A percentile compares a stretch with the other conserved stretches of the same genome.
Conservation (phyloP, 2,113 vertebrate genomes). For the Rhinoptilus africanus region DNA sequence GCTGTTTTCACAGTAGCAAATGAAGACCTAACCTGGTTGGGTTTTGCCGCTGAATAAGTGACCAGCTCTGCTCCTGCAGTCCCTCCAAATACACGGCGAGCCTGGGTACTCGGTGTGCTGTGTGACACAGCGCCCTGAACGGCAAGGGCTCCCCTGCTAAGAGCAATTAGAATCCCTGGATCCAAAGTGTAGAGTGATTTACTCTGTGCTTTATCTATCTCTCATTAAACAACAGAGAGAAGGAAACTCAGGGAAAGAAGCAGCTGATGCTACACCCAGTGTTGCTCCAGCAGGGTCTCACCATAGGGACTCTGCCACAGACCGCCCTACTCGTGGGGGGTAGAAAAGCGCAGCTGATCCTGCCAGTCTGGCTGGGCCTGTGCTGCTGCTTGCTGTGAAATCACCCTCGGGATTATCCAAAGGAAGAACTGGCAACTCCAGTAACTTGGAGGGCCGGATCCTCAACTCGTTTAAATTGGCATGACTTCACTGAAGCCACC, state of each 20-base stretch:
- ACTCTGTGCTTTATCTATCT: background rate
- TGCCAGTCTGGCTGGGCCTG: conserved; percentile 60
- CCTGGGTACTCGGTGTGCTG: background rate
- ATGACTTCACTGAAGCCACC: conserved; percentile 47
- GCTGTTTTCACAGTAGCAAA: background rate
- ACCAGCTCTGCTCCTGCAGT: background rate
- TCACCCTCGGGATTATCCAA: conserved; percentile 57
- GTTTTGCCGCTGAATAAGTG: background rate
- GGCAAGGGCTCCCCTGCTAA: background rate
- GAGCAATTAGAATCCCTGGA: background rate
- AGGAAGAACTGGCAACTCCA: conserved; percentile 51
- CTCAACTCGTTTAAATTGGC: conserved; percentile 52
- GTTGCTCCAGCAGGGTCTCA: conserved; percentile 1
- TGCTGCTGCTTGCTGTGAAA: conserved; percentile 57
- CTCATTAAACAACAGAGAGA: background rate
- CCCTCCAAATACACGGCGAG: background rate
- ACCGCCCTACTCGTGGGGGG: background rate
- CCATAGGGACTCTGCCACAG: background rate
- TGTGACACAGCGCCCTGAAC: background rate
- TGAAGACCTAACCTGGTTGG: background rate
- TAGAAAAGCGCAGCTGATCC: background rate
- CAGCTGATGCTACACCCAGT: background rate
- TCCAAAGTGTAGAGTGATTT: background rate
- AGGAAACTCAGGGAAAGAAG: background rate
- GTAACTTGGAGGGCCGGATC: conserved; percentile 58